These are phyloP conservation scores for Leptarthrus brevirostris DNA, from an alignment of 2,888 invertebrate species.

Conservation along the genomic window DNA sequence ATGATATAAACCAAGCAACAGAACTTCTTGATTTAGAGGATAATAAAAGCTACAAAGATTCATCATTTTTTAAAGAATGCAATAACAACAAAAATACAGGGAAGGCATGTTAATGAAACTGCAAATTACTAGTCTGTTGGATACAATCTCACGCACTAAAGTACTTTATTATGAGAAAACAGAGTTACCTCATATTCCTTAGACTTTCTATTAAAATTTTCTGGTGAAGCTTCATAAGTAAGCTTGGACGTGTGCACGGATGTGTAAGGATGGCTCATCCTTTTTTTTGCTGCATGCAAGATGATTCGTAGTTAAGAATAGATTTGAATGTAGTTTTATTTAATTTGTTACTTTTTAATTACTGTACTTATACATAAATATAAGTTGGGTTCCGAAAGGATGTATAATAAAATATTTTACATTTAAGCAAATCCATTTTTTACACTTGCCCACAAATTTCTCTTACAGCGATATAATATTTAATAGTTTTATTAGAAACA, in stretches of 20 bases:
- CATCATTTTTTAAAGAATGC: conserved; percentile 65
- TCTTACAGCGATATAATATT: no score
- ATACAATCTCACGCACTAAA: not conserved
- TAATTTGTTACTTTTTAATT: not conserved
- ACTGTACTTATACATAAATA: conserved; percentile 27
- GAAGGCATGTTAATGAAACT: not conserved
- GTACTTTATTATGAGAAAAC: not conserved
- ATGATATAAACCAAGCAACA: conserved; percentile 80
- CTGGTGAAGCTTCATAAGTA: no score
- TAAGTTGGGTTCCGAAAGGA: not conserved
- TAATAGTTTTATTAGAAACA: no score
- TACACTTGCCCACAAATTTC: no score
- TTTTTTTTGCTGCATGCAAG: not conserved
- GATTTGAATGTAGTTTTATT: not conserved
- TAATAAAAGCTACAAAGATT: conserved; percentile 68
- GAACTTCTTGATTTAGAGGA: conserved; percentile 71
- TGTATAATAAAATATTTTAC: conserved; percentile 6
- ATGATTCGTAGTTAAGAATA: not conserved
- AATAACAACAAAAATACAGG: not conserved
- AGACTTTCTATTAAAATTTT: no score
- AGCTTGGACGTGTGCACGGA: no score
- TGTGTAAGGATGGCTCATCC: no score
- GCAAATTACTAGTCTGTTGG: no score
- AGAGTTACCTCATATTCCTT: no score
- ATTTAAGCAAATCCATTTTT: not conserved